Evolutionary conservation across 2,797 vertebrate species (phyloP), one percentile per base, ranked within the genome.

Genomic region (Danio kyathit): DNA sequence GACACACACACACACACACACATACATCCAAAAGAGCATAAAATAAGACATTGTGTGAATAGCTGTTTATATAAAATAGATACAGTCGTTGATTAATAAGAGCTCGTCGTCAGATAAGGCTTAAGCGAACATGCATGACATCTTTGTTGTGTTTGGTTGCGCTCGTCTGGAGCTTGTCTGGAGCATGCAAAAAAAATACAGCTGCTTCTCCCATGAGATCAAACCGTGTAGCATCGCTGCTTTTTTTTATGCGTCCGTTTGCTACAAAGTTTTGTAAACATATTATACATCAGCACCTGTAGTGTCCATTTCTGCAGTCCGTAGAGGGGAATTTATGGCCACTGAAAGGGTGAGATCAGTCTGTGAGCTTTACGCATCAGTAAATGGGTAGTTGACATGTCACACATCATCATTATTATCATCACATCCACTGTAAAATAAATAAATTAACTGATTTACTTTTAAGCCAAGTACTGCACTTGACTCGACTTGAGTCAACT

Each of bases 41-140:
- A 92, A 90, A 91, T 90, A 91, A 94, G 92, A 91, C 89, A 90
- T 83, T 69, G 80, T 81, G 86, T 85, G 82, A 83, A 90, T 89
- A 89, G 88, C 89, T 92, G 89, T 91, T 29, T 29, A 92, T 93
- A 93, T 84, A 95, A 94, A 94, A 92, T 89, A 85, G 88, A 90
- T 86, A 90, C 90, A 93, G 86, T 92, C 89, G 88, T 92, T 88
- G 88, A 86, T 91, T 93, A 88, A 87, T 87, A 88, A 94, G 92
- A 92, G 92, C 91, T 92, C 94, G 94, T 95, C 95, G 94, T 95
- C 94, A 93, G 89, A 91, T 94, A 94, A 95, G 92, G 93, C 94
- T 89, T 92, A 82, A 76, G 89, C 89, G 89, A 91, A 84, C 91
- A 91, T 93, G 94, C 94, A 93, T 90, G 91, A 90, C 90, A 92